Base-by-base conservation (phyloP, 2,113 vertebrate genomes). In the Piaya cayana region DNA sequence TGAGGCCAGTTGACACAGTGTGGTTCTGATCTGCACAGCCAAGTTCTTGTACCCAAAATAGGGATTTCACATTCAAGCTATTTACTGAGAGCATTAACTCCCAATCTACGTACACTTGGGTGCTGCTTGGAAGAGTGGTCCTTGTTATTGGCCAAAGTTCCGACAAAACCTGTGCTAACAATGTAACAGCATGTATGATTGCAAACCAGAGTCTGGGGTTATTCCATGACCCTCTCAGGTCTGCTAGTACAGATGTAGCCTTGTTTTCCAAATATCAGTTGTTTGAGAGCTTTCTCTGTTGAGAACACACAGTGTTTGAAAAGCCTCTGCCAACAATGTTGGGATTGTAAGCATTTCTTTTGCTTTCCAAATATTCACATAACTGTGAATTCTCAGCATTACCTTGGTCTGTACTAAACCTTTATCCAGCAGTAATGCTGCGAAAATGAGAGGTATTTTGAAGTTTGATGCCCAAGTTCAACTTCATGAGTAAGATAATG, bases 101-200 rank as follows among this genome's bases (percentile, higher is more conserved):
- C 71, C 82, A 63, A 25, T 42, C 55, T 63, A 55, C 0, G 0
- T 7, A 50, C 30, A 3, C 63, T 79, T 49, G 7, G 4, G 30
- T 1, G 2, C 29, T 78, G 50, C 69, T 43, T 63, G 23, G 71
- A 92, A 95, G 67, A 82, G 27, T 2, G 1, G 20, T 74, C 19
- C 86, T 88, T 32, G 67, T 42, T 34, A 29, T 22, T 0, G 0
- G 90, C 94, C 95, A 94, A 83, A 94, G 82, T 83, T 74, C 92
- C 88, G 90, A 83, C 86, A 94, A 86, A 95, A 70, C 37, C 34
- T 50, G 22, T 70, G 47, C 71, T 92, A 92, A 88, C 37, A 63
- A 18, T 55, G 25, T 34, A 93, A 60, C 75, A 85, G 63, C 63
- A 69, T 8, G 50, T 29, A 62, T 4, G 1, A 65, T 21, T 80